Percentiles rank a stretch among this genome's conserved stretches.
These are phyloP conservation scores for Eupithecia insigniata DNA, from an alignment of 2,888 invertebrate genomes.

Conservation along the genomic window DNA sequence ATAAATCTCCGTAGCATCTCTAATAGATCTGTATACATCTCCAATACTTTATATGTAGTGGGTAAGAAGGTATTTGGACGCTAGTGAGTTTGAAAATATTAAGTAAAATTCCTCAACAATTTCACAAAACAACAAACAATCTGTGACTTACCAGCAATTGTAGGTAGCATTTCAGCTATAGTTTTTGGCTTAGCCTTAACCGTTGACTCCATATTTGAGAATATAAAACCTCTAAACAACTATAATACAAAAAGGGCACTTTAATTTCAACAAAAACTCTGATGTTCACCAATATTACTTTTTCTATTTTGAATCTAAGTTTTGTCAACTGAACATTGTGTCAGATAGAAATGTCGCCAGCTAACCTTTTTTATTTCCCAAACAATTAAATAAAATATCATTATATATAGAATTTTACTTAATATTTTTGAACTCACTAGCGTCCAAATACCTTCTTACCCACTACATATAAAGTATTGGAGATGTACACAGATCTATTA, in stretches of 20 bases:
- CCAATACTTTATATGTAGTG: background rate
- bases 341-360: background rate
- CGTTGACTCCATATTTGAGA: conserved; percentile 57
- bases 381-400: no score
- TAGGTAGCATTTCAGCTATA: conserved; percentile 68
- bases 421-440: no score
- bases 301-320: background rate
- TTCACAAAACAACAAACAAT: no score
- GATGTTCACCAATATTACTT: background rate
- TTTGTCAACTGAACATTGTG: conserved; percentile 7
- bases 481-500: no score
- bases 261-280: background rate
- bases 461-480: no score
- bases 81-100: background rate
- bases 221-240: conserved; percentile 26
- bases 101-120: background rate
- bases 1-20: no score
- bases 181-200: conserved; percentile 60
- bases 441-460: no score
- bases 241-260: background rate
- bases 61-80: no score
- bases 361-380: background rate
- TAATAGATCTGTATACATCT: no score
- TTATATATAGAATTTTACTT: no score
- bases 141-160: conserved; percentile 47